Base-by-base conservation (phyloP, 1,140 invertebrate genomes). In the Calycopis cecrops region DNA sequence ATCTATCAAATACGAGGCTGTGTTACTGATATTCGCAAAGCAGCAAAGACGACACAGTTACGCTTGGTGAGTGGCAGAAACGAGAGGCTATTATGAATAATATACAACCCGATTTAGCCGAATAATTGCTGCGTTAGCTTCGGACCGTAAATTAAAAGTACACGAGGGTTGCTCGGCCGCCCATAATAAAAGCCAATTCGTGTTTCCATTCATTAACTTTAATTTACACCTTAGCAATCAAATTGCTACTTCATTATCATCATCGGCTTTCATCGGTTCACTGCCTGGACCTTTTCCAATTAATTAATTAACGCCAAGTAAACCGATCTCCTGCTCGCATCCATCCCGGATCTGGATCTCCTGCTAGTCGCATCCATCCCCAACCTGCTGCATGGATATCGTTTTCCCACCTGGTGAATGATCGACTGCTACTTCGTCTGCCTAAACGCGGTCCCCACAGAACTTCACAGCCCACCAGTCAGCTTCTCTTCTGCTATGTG, bases 81-180 rank as follows among this genome's bases (percentile, higher is more conserved):
- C 8, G 16, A 16, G 40, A 6, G 40, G 40, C 10, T 16, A 44
- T 44, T 44, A 44, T 44, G 40, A 44, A 44, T 44, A 44, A 44
- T 44, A 44, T 44, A 44, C 16, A 16, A 44, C 40, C 16, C 40
- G 40, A 44, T 44, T 44, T 44, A 16, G 40, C 40, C 16, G 14
- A 14, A 9, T 16, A 16, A 44, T 16, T 44, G 14, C 14, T 16
- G 9, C 40, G 40, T 44, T 0, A 16, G 40, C 8, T 16, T 9
- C 40, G 40, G 14, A 9, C 16, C 2, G 12, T 16, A 44, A 44
- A 44, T 44, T 44, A 44, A 44, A 44, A 44, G 40, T 44, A 16
- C 40, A 16, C 17, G 9, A 16, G 14, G 40, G 12, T 14, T 44
- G 16, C 40, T 12, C 16, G 40, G 17, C 21, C 9, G 14, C 16